A percentile compares a stretch with the other conserved stretches of the same genome.
These are phyloP conservation scores for Lepus americanus DNA, from an alignment of 2,113 vertebrate genomes.

Conservation along the genomic window DNA sequence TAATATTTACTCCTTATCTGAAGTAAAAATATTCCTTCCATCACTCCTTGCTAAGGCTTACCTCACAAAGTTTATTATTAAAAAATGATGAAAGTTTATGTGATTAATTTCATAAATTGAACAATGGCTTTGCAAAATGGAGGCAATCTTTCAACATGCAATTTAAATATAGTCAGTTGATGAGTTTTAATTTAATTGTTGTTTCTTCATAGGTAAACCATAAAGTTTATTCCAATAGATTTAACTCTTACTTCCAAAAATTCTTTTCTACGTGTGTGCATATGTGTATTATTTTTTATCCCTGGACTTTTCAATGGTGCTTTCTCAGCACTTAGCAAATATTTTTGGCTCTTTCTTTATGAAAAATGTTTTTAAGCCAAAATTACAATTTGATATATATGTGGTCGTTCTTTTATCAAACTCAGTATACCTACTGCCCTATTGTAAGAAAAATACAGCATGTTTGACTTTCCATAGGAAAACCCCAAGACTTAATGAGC, in stretches of 20 bases:
- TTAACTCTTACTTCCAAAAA: background rate
- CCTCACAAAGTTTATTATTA: slow-evolving; percentile 61
- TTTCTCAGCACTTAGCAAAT: slow-evolving; percentile 61
- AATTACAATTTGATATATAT: slow-evolving; percentile 75
- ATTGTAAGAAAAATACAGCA: slow-evolving; percentile 82
- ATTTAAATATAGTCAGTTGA: background rate
- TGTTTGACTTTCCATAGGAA: slow-evolving; percentile 77
- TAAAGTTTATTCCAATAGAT: background rate
- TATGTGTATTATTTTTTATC: background rate
- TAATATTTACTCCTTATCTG: slow-evolving; percentile 28
- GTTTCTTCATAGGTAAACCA: background rate
- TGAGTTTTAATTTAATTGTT: background rate
- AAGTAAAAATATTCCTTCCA: slow-evolving; percentile 39
- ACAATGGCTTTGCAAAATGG: slow-evolving; percentile 15
- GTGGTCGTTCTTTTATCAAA: slow-evolving; percentile 72
- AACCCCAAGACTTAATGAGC: slow-evolving; percentile 81
- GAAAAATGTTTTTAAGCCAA: slow-evolving; percentile 65
- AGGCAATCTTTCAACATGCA: background rate
- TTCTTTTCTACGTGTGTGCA: background rate
- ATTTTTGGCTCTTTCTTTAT: slow-evolving; percentile 50
- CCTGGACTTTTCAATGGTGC: slow-evolving; percentile 3
- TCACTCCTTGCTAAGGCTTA: background rate
- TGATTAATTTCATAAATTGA: slow-evolving; percentile 20
- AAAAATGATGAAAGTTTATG: slow-evolving; percentile 43
- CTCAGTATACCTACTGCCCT: slow-evolving; percentile 48